Conservation (phyloP, 2,797 vertebrate genomes). For the Phrynocephalus guinanensis region DNA sequence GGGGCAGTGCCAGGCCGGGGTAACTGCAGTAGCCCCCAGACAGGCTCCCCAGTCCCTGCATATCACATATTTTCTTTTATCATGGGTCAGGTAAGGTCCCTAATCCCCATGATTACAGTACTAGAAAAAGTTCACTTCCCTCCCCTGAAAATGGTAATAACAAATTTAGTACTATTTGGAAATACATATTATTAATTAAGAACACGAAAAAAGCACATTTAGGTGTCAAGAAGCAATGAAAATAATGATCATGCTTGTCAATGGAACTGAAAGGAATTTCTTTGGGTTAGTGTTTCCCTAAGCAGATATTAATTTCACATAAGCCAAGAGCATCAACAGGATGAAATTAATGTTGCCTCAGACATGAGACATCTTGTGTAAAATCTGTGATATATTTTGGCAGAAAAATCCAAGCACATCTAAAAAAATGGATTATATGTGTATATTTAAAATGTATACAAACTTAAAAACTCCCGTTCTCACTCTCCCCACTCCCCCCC, state of each 20-base stretch:
- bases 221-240: neutral
- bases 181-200: neutral
- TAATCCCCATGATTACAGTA: neutral
- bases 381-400: neutral
- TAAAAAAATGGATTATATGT: neutral
- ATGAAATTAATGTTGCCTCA: neutral
- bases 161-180: conserved; percentile 1
- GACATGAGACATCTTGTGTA: neutral
- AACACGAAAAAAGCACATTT: neutral
- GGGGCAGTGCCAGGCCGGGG: too few relatives aligned
- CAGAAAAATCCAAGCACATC: neutral
- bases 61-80: too few relatives aligned
- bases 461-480: too few relatives aligned
- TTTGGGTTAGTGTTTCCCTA: neutral
- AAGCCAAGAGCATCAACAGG: neutral
- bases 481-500: too few relatives aligned
- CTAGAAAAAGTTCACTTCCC: neutral
- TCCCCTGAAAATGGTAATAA: neutral
- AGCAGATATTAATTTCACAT: neutral
- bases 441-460: neutral
- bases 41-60: too few relatives aligned
- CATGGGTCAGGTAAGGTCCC: too few relatives aligned
- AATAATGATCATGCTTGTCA: neutral
- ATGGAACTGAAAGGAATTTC: neutral
- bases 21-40: too few relatives aligned